Conservation (phyloP, 2,888 invertebrate species). For the Hydroisotoma schaefferi region DNA sequence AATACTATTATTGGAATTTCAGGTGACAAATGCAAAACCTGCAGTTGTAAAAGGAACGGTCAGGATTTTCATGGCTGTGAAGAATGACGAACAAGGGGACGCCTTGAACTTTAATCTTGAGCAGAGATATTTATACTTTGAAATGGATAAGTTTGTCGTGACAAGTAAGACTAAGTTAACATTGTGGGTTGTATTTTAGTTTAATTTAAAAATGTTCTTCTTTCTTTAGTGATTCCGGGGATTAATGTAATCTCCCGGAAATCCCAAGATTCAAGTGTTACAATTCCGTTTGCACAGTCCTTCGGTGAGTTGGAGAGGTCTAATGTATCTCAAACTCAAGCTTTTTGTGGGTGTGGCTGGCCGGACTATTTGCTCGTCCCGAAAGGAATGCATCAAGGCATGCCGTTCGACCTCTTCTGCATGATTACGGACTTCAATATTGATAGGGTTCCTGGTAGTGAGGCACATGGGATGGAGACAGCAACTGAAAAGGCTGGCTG, state of each 20-base stretch:
- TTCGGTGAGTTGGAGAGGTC: conserved; percentile 60
- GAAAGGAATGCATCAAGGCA: conserved; percentile 46
- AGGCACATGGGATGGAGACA: not conserved
- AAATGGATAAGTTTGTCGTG: conserved; percentile 68
- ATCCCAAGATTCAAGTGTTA: conserved; percentile 72
- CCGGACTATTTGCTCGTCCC: conserved; percentile 49
- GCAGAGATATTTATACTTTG: conserved; percentile 62
- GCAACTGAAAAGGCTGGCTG: conserved; percentile 53
- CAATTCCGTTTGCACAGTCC: conserved; percentile 76
- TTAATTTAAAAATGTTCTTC: conserved; percentile 1
- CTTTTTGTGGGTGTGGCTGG: conserved; percentile 84
- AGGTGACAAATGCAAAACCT: too few relatives aligned
- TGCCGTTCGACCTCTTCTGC: conserved; percentile 47
- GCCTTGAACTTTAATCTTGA: conserved; percentile 60
- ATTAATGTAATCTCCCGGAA: conserved; percentile 62
- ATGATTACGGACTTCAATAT: conserved; percentile 45
- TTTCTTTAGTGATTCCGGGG: conserved; percentile 57
- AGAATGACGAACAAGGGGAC: conserved; percentile 62
- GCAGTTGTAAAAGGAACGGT: too few relatives aligned
- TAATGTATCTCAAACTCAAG: conserved; percentile 59
- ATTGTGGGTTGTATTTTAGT: not conserved
- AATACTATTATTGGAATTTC: too few relatives aligned
- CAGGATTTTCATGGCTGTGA: conserved; percentile 67
- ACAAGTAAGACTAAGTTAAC: conserved; percentile 59
- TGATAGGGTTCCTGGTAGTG: conserved; percentile 38